Conservation (phyloP, 2,797 vertebrate species). For the Staurois parvus region DNA sequence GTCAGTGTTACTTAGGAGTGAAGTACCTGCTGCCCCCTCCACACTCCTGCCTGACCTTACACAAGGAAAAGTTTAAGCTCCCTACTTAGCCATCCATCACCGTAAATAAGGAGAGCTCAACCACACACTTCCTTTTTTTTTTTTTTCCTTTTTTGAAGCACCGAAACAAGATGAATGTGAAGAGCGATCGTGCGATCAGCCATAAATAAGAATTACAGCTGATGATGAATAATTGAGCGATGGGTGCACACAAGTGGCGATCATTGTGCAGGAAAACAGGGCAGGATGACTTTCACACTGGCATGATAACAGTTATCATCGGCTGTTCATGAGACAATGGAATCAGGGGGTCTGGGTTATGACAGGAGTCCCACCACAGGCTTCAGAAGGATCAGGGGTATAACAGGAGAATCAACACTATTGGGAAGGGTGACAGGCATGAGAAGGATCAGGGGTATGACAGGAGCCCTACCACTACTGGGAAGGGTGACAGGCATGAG, state of each 20-base stretch:
- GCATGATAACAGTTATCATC: neutral
- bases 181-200: neutral
- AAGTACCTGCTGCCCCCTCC: neutral
- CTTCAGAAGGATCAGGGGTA: neutral
- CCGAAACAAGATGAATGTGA: neutral
- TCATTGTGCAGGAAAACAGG: neutral
- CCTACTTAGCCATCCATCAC: conserved; percentile 32
- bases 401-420: too few species aligned
- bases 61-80: conserved; percentile 37
- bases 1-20: too few species aligned
- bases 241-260: neutral
- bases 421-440: too few species aligned
- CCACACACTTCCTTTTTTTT: neutral
- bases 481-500: too few species aligned
- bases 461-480: too few species aligned
- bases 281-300: neutral
- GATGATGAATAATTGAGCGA: conserved; percentile 13
- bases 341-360: too few species aligned
- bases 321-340: neutral
- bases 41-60: conserved; percentile 36
- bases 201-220: conserved; percentile 17
- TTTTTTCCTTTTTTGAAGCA: too few species aligned
- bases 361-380: neutral
- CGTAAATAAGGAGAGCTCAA: conserved; percentile 16
- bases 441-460: too few species aligned